These are phyloP conservation scores for Sciurus niger DNA, from an alignment of 2,113 vertebrate genomes.

Conservation along the genomic window DNA sequence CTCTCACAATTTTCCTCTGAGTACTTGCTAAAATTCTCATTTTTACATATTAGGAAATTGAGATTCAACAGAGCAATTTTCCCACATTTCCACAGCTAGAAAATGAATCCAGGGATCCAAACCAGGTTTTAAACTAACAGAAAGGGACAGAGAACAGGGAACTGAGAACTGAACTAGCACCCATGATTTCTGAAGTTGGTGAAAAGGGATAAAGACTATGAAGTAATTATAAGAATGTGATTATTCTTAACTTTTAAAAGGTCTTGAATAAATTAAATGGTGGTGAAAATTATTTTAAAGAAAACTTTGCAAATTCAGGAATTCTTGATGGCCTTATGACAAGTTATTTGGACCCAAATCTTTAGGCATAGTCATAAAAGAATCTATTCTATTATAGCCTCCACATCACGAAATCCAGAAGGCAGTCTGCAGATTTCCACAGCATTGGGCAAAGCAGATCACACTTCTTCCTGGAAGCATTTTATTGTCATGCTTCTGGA, in stretches of 20 bases:
- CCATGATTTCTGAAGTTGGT: not conserved
- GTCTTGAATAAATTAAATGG: not conserved
- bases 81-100: not conserved
- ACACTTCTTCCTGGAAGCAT: not conserved
- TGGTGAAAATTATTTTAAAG: not conserved
- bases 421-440: not conserved
- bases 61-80: not conserved
- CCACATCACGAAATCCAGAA: not conserved
- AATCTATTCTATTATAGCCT: not conserved
- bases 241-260: not conserved
- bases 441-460: not conserved
- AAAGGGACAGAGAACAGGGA: not conserved
- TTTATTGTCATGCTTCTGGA: not conserved
- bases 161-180: not conserved
- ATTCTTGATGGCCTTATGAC: not conserved
- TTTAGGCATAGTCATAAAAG: not conserved
- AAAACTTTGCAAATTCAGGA: not conserved
- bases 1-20: not conserved
- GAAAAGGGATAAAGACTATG: not conserved
- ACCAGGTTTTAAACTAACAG: not conserved
- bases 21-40: not conserved
- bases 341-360: not conserved
- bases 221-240: not conserved
- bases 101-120: not conserved
- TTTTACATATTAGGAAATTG: constrained; percentile 4